Conservation (phyloP, 2,797 vertebrate genomes). For the Notolepis coatsorum region DNA sequence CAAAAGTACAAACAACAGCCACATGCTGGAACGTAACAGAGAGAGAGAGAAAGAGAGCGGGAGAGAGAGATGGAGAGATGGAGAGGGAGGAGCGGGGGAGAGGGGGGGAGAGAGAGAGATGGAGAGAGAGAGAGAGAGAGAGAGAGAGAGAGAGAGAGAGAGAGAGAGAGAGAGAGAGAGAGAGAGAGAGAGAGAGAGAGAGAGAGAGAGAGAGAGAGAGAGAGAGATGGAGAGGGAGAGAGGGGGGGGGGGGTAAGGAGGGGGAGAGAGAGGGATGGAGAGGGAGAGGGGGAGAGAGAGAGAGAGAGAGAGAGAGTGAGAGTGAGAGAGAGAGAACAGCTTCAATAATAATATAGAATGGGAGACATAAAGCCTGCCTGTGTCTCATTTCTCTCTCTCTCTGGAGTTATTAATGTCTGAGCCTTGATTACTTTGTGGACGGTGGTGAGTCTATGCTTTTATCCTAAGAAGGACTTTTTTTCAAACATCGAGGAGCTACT, state of each 20-base stretch:
- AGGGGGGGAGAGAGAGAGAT: not conserved
- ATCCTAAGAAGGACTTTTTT: constrained; percentile 40
- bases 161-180: constrained; percentile 8
- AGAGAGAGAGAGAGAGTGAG: constrained; percentile 13
- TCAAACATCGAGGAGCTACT: constrained; percentile 35
- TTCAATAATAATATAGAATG: constrained; percentile 49
- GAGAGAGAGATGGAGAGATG: constrained; percentile 11
- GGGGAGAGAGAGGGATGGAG: no score
- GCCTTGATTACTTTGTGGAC: constrained; percentile 68
- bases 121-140: not conserved
- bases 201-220: not conserved
- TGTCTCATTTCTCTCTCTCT: constrained; percentile 56
- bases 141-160: constrained; percentile 16
- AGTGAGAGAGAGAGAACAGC: not conserved
- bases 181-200: constrained; percentile 5
- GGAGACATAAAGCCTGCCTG: constrained; percentile 61
- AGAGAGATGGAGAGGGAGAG: no score
- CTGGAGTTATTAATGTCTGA: constrained; percentile 64
- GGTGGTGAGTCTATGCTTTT: constrained; percentile 46
- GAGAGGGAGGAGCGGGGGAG: constrained; percentile 10
- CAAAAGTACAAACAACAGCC: no score
- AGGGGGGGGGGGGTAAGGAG: no score
- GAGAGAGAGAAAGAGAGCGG: not conserved
- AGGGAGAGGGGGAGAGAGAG: constrained; percentile 4
- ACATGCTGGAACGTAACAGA: constrained; percentile 24